Base-by-base conservation (phyloP, 2,113 vertebrate species). In the Oostethus manadensis region DNA sequence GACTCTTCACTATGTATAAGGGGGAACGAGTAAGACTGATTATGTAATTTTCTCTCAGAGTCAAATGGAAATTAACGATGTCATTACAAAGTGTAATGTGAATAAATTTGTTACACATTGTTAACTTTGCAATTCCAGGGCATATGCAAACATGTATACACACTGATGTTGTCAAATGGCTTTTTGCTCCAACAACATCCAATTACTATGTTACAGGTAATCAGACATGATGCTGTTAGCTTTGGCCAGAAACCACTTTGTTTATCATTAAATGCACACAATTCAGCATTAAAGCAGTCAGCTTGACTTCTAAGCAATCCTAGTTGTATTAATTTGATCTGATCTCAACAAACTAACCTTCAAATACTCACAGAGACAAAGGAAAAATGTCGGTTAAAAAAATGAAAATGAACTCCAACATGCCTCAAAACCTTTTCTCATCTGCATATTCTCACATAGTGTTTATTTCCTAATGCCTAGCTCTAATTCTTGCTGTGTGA, bases 51-150 rank as follows among this genome's bases (percentile, higher is more conserved):
- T 0, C 74, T 71, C 58, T 1, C 46, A 2, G 51, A 55, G 68
- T 78, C 77, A 76, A 74, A 61, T 56, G 40, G 63, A 70, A 62
- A 74, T 74, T 64, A 67, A 73, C 76, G 60, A 81, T 56, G 63
- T 64, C 71, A 78, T 74, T 76, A 73, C 56, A 69, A 72, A 73
- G 62, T 77, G 56, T 73, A 77, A 70, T 44, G 43, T 64, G 64
- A 68, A 74, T 42, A 55, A 62, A 78, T 58, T 59, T 63, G 56
- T 70, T 63, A 62, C 60, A 67, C 51, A 65, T 58, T 76, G 75
- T 70, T 69, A 45, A 74, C 22, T 42, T 43, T 46, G 56, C 65
- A 58, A 15, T 53, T 61, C 51, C 51, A 55, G 13, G 65, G 49
- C 48, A 15, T 29, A 59, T 47, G 58, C 35, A 54, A 21, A 13